Percentiles rank a stretch among this genome's conserved stretches.
Conservation (phyloP, 2,888 invertebrate genomes). For the Sinodicranocentrus sp. region DNA sequence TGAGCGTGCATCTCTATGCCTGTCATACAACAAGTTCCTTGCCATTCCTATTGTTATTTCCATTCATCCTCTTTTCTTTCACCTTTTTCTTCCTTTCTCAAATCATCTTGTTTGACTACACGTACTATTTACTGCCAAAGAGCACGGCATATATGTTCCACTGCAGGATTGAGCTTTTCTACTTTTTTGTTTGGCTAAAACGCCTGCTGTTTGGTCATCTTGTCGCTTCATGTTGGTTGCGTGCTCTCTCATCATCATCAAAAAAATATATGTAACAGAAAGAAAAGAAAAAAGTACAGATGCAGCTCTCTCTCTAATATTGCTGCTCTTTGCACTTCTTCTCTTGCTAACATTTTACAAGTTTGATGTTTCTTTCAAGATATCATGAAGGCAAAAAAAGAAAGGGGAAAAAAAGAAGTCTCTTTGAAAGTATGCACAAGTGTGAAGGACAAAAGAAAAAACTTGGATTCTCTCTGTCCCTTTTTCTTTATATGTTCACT, state of each 20-base stretch:
- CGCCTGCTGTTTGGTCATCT: conserved; percentile 65
- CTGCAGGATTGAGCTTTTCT: not conserved
- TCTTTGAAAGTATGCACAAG: too few relatives aligned
- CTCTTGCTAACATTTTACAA: not conserved
- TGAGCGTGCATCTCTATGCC: too few relatives aligned
- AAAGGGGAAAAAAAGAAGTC: conserved; percentile 43
- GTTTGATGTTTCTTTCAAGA: conserved; percentile 30
- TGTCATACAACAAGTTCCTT: too few relatives aligned
- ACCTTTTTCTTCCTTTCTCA: not conserved
- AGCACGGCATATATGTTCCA: conserved; percentile 3
- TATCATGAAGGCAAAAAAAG: conserved; percentile 33
- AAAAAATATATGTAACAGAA: not conserved
- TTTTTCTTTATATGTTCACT: conserved; percentile 47
- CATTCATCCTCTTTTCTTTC: too few relatives aligned
- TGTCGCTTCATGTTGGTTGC: conserved; percentile 53
- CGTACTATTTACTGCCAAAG: conserved; percentile 13
- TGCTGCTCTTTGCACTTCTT: conserved; percentile 26
- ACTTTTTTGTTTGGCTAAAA: not conserved
- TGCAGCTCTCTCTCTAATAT: not conserved
- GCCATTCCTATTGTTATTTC: too few relatives aligned
- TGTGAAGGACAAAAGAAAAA: conserved; percentile 49
- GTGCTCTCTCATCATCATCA: conserved; percentile 35
- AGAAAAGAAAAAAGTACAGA: not conserved
- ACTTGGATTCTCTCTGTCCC: conserved; percentile 25
- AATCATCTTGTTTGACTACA: not conserved